Evolutionary conservation across 1,140 invertebrate species (phyloP).

Genomic region (Pararge aegeria): DNA sequence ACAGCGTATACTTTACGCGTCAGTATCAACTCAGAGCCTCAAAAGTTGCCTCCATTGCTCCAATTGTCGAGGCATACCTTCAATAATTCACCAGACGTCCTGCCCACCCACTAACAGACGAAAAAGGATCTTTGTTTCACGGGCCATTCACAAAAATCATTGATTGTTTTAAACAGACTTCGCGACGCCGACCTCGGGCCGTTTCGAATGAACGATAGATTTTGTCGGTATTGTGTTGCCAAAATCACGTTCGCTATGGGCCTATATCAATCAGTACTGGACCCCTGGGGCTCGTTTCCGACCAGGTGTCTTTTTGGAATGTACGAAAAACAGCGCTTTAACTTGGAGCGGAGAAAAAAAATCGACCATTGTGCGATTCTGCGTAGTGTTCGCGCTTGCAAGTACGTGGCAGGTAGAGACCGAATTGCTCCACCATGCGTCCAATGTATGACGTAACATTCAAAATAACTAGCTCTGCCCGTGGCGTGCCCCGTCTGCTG

Average conservation of each 20-base stretch:
- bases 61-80: constrained; percentile 36
- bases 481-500: no score
- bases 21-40: constrained; percentile 12
- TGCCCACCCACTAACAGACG: constrained; percentile 51
- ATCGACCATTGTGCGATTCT: constrained; percentile 67
- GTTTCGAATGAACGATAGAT: constrained; percentile 55
- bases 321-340: constrained; percentile 72
- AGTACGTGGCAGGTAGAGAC: constrained; percentile 25
- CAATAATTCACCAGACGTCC: constrained; percentile 64
- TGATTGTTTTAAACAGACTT: constrained; percentile 78
- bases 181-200: constrained; percentile 59
- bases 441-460: background rate
- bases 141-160: constrained; percentile 72
- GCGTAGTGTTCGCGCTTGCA: constrained; percentile 55
- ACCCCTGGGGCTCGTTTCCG: constrained; percentile 76
- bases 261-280: constrained; percentile 70
- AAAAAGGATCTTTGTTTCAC: constrained; percentile 71
- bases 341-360: constrained; percentile 54
- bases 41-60: constrained; percentile 31
- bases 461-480: no score
- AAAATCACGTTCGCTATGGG: constrained; percentile 57
- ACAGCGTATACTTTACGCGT: constrained; percentile 10
- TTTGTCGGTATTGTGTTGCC: constrained; percentile 63
- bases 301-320: constrained; percentile 78
- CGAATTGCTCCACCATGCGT: background rate